Percentiles rank a stretch among this genome's conserved stretches.
phyloP scores from a whole-genome alignment of 2,888 invertebrate species.

The Pharmacophagus antenor region DNA sequence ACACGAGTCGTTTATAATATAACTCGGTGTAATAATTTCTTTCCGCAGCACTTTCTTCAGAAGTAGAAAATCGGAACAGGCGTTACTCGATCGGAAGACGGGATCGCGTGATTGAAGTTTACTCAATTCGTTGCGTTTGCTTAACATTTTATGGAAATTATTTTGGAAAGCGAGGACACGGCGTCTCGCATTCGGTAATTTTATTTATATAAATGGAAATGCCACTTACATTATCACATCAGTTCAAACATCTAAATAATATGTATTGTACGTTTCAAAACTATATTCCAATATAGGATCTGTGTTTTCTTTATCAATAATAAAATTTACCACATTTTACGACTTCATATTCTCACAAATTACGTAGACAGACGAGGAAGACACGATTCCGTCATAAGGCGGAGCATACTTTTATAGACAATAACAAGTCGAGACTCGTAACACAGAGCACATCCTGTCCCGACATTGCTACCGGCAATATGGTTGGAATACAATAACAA shows the following conservation, averaged over 20 bases:
- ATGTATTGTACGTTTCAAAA: no score
- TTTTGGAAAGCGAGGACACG: conserved; percentile 46
- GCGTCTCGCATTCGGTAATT: conserved; percentile 30
- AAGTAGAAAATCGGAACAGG: conserved; percentile 31
- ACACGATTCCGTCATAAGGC: not conserved
- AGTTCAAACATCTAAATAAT: not conserved
- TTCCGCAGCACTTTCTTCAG: conserved; percentile 27
- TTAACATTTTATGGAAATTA: conserved; percentile 65
- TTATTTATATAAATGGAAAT: conserved; percentile 39
- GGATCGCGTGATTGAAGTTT: conserved; percentile 62
- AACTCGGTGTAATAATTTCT: conserved; percentile 34
- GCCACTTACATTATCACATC: not conserved
- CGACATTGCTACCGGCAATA: conserved; percentile 43
- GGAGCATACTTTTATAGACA: conserved; percentile 5
- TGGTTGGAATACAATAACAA: conserved; percentile 52
- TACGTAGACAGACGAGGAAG: conserved; percentile 1
- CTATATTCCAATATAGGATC: no score
- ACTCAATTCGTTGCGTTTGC: conserved; percentile 62
- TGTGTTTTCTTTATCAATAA: no score
- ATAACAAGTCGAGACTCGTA: conserved; percentile 21
- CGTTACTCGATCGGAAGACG: conserved; percentile 44
- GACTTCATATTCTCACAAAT: not conserved
- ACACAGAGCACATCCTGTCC: conserved; percentile 18
- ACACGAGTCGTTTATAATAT: conserved; percentile 31
- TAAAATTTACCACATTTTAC: no score